A percentile compares a stretch with the other conserved stretches of the same genome.
These are phyloP conservation scores for Aromia moschata DNA, from an alignment of 2,888 invertebrate species.

Conservation along the genomic window DNA sequence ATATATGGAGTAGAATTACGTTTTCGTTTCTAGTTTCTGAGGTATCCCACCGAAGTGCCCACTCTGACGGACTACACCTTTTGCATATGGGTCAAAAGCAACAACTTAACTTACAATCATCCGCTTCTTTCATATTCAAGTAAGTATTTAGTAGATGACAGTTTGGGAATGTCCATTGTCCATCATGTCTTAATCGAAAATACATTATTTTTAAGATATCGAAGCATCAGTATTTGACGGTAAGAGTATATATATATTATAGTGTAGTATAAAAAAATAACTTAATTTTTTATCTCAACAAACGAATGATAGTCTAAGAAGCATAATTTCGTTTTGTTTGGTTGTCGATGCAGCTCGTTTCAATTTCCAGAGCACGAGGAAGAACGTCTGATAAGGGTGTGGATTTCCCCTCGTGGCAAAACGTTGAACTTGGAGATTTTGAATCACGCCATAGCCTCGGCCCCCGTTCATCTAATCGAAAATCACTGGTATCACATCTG, in stretches of 20 bases:
- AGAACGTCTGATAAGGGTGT: slow-evolving; percentile 66
- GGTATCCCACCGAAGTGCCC: slow-evolving; percentile 65
- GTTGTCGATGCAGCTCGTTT: no score
- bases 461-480: slow-evolving; percentile 62
- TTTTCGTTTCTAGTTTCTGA: slow-evolving; percentile 62
- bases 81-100: slow-evolving; percentile 66
- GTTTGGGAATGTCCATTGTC: no score
- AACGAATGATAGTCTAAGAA: no score
- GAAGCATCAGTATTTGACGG: no score
- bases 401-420: slow-evolving; percentile 69
- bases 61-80: slow-evolving; percentile 66
- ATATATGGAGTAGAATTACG: no score
- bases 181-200: no score
- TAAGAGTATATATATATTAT: no score
- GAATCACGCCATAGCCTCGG: slow-evolving; percentile 63
- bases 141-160: slow-evolving; percentile 63
- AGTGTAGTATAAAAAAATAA: no score
- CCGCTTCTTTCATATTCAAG: slow-evolving; percentile 68
- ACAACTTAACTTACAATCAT: slow-evolving; percentile 64
- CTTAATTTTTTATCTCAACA: no score
- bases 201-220: no score
- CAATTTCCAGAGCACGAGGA: slow-evolving; percentile 66
- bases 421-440: slow-evolving; percentile 69
- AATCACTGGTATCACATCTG: slow-evolving; percentile 74
- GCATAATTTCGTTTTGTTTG: no score